Evolutionary conservation across 2,888 invertebrate genomes (phyloP).

Genomic region (Halictus ligatus): DNA sequence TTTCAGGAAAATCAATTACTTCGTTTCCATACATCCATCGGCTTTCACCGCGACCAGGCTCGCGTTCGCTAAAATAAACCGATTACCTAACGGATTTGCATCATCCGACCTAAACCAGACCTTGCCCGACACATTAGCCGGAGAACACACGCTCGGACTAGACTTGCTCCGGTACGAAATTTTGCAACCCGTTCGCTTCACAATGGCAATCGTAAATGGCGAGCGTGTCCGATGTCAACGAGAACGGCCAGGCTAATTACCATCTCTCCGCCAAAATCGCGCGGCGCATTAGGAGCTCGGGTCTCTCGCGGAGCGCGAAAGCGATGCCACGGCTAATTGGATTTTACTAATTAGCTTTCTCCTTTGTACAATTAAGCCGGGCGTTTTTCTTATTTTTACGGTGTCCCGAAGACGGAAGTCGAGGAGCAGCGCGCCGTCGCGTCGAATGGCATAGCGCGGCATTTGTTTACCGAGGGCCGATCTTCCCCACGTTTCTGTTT

Average conservation of each 20-base stretch:
- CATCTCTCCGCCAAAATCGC: slow-evolving; percentile 38
- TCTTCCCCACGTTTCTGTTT: slow-evolving; percentile 33
- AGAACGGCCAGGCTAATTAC: slow-evolving; percentile 40
- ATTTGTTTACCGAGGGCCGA: slow-evolving; percentile 22
- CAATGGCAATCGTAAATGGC: slow-evolving; percentile 6
- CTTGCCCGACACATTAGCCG: slow-evolving; percentile 7
- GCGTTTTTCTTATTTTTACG: slow-evolving; percentile 13
- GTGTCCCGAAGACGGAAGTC: slow-evolving; percentile 46
- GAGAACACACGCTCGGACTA: background rate
- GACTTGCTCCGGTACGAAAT: background rate
- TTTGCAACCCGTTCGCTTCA: slow-evolving; percentile 7
- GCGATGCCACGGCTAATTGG: slow-evolving; percentile 60
- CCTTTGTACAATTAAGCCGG: slow-evolving; percentile 56
- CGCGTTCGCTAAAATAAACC: slow-evolving; percentile 2
- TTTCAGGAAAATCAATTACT: background rate
- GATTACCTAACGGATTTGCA: slow-evolving; percentile 17
- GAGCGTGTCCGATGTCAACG: slow-evolving; percentile 13
- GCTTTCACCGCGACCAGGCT: background rate
- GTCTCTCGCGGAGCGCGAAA: slow-evolving; percentile 59
- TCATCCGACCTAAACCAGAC: slow-evolving; percentile 11
- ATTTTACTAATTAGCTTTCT: slow-evolving; percentile 69
- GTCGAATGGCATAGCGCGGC: slow-evolving; percentile 22
- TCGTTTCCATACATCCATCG: background rate
- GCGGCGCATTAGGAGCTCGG: slow-evolving; percentile 32
- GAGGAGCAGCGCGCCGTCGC: slow-evolving; percentile 7